phyloP scores from a whole-genome alignment of 2,797 vertebrate genomes.

The Sorex maritimensis region DNA sequence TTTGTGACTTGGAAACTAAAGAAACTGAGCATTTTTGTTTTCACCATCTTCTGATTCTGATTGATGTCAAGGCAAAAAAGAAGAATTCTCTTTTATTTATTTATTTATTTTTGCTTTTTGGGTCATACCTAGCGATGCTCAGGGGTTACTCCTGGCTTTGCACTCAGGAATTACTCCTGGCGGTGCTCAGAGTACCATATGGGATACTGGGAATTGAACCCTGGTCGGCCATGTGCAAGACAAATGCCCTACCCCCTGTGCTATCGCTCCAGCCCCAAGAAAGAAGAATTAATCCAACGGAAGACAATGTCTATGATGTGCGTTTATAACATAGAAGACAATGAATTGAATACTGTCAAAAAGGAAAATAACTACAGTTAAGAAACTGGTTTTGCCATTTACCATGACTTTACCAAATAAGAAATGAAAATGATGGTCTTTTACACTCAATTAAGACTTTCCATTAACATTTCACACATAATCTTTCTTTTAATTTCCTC shows the following conservation, averaged over 20 bases:
- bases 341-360: neutral
- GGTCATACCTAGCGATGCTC: no score
- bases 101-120: no score
- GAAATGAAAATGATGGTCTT: conserved; percentile 31
- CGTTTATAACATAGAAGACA: neutral
- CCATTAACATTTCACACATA: neutral
- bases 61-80: neutral
- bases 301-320: no score
- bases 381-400: neutral
- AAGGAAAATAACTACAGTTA: neutral
- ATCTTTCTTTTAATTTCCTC: neutral
- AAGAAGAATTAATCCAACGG: neutral
- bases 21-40: neutral
- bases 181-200: no score
- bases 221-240: no score
- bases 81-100: neutral
- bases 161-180: no score
- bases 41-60: neutral
- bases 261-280: neutral
- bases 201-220: no score
- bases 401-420: neutral
- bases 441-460: neutral
- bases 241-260: no score
- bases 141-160: no score
- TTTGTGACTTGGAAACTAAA: neutral